Evolutionary conservation across 2,888 invertebrate genomes (phyloP).

Genomic region (Omphaloscelis lunosa): DNA sequence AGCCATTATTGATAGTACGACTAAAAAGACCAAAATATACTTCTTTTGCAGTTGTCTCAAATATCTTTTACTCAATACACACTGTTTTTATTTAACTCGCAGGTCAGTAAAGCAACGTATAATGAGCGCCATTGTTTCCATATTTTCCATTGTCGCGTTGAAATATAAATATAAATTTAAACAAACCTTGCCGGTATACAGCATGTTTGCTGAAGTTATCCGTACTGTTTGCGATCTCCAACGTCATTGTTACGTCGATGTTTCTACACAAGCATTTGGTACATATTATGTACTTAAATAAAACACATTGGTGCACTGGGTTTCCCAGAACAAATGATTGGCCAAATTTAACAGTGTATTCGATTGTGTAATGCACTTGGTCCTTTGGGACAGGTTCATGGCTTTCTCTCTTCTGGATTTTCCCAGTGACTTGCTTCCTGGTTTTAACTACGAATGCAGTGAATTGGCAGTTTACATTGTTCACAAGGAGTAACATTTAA

Average conservation of each 20-base stretch:
- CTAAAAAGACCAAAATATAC: not conserved
- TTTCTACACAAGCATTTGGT: slow-evolving; percentile 37
- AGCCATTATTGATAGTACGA: no score
- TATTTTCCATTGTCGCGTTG: slow-evolving; percentile 55
- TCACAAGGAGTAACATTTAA: not conserved
- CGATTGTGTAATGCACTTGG: slow-evolving; percentile 2
- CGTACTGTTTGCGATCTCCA: slow-evolving; percentile 56
- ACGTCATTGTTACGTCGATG: slow-evolving; percentile 60
- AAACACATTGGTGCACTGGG: slow-evolving; percentile 15
- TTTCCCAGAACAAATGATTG: not conserved
- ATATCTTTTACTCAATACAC: slow-evolving; percentile 28
- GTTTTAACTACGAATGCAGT: not conserved
- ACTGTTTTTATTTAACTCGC: slow-evolving; percentile 33
- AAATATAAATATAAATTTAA: slow-evolving; percentile 57
- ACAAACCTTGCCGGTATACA: slow-evolving; percentile 38
- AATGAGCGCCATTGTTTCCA: slow-evolving; percentile 56
- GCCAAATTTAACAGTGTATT: not conserved
- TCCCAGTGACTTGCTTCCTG: slow-evolving; percentile 7
- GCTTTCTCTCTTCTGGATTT: slow-evolving; percentile 9
- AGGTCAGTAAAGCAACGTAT: slow-evolving; percentile 33
- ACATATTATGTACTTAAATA: slow-evolving; percentile 27
- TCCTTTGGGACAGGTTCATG: not conserved
- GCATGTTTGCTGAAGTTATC: slow-evolving; percentile 59
- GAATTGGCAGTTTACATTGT: not conserved
- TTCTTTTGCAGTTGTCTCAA: not conserved